Conservation (phyloP, 2,113 vertebrate genomes). For the Campylomormyrus tamandua region DNA sequence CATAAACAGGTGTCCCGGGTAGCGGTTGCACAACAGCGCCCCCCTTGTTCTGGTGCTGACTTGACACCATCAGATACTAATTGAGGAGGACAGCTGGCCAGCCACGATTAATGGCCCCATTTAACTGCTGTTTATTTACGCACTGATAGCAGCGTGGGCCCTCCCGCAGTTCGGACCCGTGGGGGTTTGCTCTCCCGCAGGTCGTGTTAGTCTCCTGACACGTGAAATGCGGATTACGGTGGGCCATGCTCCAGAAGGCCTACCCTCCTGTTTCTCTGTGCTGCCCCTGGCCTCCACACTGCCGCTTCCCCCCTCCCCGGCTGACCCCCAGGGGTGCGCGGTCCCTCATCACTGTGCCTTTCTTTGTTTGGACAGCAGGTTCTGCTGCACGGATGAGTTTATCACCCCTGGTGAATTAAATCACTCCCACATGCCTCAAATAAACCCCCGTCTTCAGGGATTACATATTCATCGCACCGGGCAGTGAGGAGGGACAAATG, state of each 20-base stretch:
- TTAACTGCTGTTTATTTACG: slow-evolving; percentile 42
- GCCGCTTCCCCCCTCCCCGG: not conserved
- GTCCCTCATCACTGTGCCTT: slow-evolving; percentile 14
- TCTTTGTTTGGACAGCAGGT: slow-evolving; percentile 27
- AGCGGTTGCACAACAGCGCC: not conserved
- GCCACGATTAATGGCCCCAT: slow-evolving; percentile 33
- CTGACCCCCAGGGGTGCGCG: not conserved
- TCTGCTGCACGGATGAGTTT: slow-evolving; percentile 16
- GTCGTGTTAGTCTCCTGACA: slow-evolving; percentile 32
- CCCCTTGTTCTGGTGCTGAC: not conserved
- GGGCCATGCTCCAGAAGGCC: slow-evolving; percentile 27
- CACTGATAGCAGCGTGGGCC: slow-evolving; percentile 13
- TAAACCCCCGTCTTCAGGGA: slow-evolving; percentile 14
- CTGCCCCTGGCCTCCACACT: not conserved
- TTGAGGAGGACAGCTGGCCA: not conserved
- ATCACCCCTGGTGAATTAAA: slow-evolving; percentile 23
- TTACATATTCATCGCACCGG: slow-evolving; percentile 6
- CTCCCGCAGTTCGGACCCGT: slow-evolving; percentile 26
- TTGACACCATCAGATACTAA: not conserved
- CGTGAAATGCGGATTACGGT: slow-evolving; percentile 32
- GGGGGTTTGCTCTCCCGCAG: slow-evolving; percentile 38
- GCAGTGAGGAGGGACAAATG: not conserved
- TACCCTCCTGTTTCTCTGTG: not conserved
- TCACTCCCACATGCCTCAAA: slow-evolving; percentile 22
- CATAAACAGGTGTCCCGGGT: not conserved